Base-by-base conservation (phyloP, 1,140 invertebrate species). In the Drosophila kikkawai region DNA sequence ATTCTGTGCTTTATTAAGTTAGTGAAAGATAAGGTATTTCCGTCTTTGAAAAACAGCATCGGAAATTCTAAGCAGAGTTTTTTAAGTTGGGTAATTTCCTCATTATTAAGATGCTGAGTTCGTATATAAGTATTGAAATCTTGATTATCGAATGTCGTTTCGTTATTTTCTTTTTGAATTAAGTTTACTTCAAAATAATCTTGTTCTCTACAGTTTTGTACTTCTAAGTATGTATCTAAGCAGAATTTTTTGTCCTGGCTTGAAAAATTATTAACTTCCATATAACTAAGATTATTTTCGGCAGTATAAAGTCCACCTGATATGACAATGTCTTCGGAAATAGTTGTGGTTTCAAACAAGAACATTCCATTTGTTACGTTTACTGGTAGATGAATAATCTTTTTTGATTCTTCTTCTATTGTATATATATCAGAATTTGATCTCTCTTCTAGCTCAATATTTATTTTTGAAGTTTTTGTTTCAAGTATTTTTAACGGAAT, bases 121-220 rank as follows among this genome's bases (percentile, higher is more conserved):
- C 39, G 39, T 41, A 29, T 41, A 41, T 41, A 41, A 41, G 39
- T 42, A 42, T 42, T 42, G n/a, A 42, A 51, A 51, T 63, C 19
- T 12, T 51, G n/a, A 63, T 63, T 63, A 51, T 63, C 15, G 7
- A 50, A 63, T 63, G 47, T 51, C 22, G 45, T 50, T 50, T 63
- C 60, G 3, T 42, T 64, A 64, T 64, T 64, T 53, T 64, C 48
- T 53, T 64, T 51, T 64, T 64, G 47, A 56, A 56, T 56, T 64
- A 53, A 53, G 60, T 64, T 53, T 4, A 64, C 26, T 64, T 64
- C 48, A 51, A 64, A 41, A n/a, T 61, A 61, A 32, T 64, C 60
- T 41, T 39, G 61, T 64, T 64, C 50, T 64, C 39, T 55, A 45
- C 50, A 55, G 48, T 55, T 64, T 64, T 64, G 50, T 45, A 64